A percentile compares a stretch with the other conserved stretches of the same genome.
Evolutionary conservation across 2,888 invertebrate genomes (phyloP).

Genomic region (Thysanoteuthis rhombus): DNA sequence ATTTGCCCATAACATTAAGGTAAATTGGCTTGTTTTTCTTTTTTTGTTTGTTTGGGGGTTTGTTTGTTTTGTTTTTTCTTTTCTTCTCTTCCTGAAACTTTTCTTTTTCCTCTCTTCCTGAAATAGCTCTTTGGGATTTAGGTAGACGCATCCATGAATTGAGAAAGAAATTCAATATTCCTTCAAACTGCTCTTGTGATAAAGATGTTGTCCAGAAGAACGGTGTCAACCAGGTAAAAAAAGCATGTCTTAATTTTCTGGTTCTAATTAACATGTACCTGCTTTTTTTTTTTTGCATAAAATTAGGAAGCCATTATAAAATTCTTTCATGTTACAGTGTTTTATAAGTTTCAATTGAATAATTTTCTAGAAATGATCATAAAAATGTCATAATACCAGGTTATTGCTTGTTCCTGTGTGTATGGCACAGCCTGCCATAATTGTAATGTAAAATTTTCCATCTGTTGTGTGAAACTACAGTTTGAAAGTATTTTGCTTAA

Average conservation of each 20-base stretch:
- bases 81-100: no score
- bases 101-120: constrained; percentile 35
- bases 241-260: not conserved
- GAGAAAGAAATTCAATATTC: constrained; percentile 82
- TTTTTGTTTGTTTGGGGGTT: constrained; percentile 39
- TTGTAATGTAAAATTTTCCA: no score
- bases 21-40: not conserved
- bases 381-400: no score
- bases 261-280: not conserved
- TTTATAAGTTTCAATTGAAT: no score
- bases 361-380: no score
- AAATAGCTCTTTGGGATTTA: constrained; percentile 66
- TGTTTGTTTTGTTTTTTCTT: no score
- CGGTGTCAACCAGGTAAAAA: constrained; percentile 55
- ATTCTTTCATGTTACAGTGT: no score
- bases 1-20: not conserved
- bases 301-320: not conserved
- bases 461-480: no score
- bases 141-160: constrained; percentile 79
- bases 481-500: no score
- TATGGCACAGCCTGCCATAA: no score
- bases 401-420: no score
- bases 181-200: constrained; percentile 78
- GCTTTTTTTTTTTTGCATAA: not conserved
- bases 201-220: constrained; percentile 57